Conservation (phyloP, 2,113 vertebrate genomes). For the Puntigrus tetrazona region DNA sequence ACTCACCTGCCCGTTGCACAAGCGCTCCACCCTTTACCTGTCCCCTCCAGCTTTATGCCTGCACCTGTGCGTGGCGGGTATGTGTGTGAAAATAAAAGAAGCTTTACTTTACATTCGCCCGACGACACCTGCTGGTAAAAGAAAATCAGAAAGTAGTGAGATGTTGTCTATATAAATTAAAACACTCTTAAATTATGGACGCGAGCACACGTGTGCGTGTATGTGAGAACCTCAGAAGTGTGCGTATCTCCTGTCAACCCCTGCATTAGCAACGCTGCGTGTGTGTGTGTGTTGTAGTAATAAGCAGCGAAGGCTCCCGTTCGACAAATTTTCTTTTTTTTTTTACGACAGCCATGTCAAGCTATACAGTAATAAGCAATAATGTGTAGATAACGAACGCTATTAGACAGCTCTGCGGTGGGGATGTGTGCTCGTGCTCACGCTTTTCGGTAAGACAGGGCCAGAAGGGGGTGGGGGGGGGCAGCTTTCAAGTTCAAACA, state of each 20-base stretch:
- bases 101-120: neutral
- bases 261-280: slow-evolving; percentile 53
- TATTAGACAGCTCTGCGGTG: slow-evolving; percentile 72
- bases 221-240: neutral
- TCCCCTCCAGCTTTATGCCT: slow-evolving; percentile 70
- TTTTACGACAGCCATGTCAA: slow-evolving; percentile 78
- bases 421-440: slow-evolving; percentile 33
- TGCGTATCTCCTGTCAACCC: slow-evolving; percentile 62
- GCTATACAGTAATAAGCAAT: slow-evolving; percentile 79
- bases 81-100: slow-evolving; percentile 8
- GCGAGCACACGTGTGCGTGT: neutral
- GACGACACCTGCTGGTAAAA: slow-evolving; percentile 41
- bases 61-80: slow-evolving; percentile 34
- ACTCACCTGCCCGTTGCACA: slow-evolving; percentile 71
- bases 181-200: neutral
- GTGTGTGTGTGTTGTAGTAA: slow-evolving; percentile 70
- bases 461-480: slow-evolving; percentile 5
- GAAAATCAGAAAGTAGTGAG: neutral
- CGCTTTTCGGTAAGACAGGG: slow-evolving; percentile 45
- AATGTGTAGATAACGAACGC: slow-evolving; percentile 76
- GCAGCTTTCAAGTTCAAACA: slow-evolving; percentile 79
- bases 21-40: slow-evolving; percentile 66
- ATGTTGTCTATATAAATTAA: neutral
- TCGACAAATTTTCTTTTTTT: slow-evolving; percentile 60
- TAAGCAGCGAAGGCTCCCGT: slow-evolving; percentile 78